Conservation (phyloP, 1,140 invertebrate species). For the Battus philenor region DNA sequence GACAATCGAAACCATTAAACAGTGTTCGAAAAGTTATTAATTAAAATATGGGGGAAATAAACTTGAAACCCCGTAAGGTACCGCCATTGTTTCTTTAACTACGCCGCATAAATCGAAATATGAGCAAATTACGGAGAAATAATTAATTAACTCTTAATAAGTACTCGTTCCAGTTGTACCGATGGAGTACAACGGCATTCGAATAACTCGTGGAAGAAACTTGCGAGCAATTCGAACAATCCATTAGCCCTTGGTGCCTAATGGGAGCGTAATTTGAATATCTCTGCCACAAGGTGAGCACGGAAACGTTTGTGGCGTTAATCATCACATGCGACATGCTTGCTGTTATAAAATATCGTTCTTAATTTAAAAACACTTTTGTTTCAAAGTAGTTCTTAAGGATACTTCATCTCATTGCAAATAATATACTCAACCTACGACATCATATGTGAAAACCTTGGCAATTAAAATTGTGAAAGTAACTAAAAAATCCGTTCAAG, state of each 20-base stretch:
- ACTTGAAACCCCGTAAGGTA: neutral
- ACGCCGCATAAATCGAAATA: conserved; percentile 5
- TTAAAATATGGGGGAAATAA: too few species aligned
- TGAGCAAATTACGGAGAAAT: neutral
- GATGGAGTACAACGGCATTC: conserved; percentile 7
- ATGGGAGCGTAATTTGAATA: conserved; percentile 53
- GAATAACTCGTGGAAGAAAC: conserved; percentile 13
- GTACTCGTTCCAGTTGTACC: neutral
- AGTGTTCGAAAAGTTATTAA: too few species aligned
- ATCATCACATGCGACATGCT: conserved; percentile 39
- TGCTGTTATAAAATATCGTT: too few species aligned
- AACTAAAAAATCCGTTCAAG: too few species aligned
- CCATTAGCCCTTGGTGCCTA: conserved; percentile 40
- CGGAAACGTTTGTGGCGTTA: conserved; percentile 40
- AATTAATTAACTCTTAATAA: conserved; percentile 10
- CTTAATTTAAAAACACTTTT: too few species aligned
- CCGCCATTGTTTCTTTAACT: neutral
- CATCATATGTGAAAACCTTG: too few species aligned
- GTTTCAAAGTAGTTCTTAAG: too few species aligned
- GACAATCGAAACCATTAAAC: too few species aligned
- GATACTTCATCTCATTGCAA: too few species aligned
- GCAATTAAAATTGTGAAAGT: too few species aligned
- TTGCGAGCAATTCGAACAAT: conserved; percentile 29
- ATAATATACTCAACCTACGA: too few species aligned
- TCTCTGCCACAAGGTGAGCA: conserved; percentile 32